A percentile compares a stretch with the other conserved stretches of the same genome.
Evolutionary conservation across 2,797 vertebrate genomes (phyloP).

Genomic region (Lepidocolaptes lacrymiger): DNA sequence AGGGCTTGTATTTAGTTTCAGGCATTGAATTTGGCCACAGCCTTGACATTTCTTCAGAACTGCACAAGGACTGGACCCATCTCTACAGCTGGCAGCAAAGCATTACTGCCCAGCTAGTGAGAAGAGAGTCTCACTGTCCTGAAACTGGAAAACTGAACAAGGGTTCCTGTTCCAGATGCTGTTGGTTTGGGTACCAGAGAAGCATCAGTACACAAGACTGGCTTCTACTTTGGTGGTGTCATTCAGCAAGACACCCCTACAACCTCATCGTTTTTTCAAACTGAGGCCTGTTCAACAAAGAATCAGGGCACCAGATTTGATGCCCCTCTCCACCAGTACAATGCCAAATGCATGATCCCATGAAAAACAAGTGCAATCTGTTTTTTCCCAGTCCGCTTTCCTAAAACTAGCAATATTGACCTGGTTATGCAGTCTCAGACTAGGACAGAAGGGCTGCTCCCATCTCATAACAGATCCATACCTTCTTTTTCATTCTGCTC

Average conservation of each 20-base stretch:
- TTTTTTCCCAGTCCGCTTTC: neutral
- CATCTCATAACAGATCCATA: neutral
- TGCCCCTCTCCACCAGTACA: neutral
- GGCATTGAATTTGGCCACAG: neutral
- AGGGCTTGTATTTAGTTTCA: neutral
- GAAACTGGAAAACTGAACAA: neutral
- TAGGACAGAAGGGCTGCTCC: neutral
- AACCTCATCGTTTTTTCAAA: neutral
- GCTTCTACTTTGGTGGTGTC: neutral
- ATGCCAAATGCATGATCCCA: neutral
- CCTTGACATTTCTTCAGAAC: neutral
- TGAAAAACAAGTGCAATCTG: neutral
- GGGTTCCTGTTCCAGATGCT: neutral
- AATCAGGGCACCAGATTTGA: neutral
- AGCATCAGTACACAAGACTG: neutral
- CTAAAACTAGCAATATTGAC: neutral
- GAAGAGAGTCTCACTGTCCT: neutral
- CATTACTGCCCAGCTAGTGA: neutral
- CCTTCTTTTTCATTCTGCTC: slow-evolving; percentile 49
- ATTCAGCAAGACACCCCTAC: neutral
- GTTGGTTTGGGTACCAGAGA: neutral
- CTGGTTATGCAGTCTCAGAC: neutral
- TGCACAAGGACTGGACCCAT: neutral
- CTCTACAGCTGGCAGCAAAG: neutral
- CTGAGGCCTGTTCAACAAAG: neutral